Percentiles rank a stretch among this genome's conserved stretches.
These are phyloP conservation scores for Procambarus virginalis DNA, from an alignment of 1,140 invertebrate species.

Conservation along the genomic window DNA sequence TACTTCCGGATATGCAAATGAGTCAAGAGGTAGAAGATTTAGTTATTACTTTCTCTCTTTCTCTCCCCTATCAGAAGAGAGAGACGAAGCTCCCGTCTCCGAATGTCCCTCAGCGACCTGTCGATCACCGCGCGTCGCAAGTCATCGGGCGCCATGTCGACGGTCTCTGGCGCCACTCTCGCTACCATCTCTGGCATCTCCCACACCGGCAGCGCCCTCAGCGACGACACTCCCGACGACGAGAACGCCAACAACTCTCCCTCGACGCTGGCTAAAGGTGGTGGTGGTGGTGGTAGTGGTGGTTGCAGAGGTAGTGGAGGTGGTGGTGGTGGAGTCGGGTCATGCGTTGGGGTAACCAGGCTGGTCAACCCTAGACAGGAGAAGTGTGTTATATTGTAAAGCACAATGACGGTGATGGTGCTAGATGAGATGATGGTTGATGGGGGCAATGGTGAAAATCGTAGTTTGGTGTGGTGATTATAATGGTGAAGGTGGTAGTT, in stretches of 20 bases:
- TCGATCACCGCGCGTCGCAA: conserved; percentile 48
- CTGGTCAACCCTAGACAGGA: not conserved
- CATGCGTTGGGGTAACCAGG: too few relatives aligned
- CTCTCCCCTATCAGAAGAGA: conserved; percentile 41
- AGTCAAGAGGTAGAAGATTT: too few relatives aligned
- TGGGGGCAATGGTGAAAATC: not conserved
- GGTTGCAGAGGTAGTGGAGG: not conserved
- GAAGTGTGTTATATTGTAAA: conserved; percentile 44
- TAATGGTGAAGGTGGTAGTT: too few relatives aligned
- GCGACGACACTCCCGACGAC: conserved; percentile 19
- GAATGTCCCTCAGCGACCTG: conserved; percentile 52
- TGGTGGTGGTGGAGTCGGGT: too few relatives aligned
- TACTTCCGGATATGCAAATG: too few relatives aligned
- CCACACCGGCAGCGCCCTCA: conserved; percentile 3
- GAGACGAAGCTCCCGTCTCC: conserved; percentile 21
- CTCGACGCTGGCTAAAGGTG: too few relatives aligned
- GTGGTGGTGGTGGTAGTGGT: too few relatives aligned
- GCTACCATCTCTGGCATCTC: conserved; percentile 34
- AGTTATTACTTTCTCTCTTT: not conserved
- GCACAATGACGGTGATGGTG: not conserved
- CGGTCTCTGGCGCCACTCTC: conserved; percentile 25
- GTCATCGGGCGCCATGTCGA: conserved; percentile 44
- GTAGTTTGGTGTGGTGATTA: too few relatives aligned
- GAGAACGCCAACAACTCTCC: conserved; percentile 10
- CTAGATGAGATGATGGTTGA: not conserved